Base-by-base conservation (phyloP, 2,797 vertebrate species). In the Argya squamiceps region DNA sequence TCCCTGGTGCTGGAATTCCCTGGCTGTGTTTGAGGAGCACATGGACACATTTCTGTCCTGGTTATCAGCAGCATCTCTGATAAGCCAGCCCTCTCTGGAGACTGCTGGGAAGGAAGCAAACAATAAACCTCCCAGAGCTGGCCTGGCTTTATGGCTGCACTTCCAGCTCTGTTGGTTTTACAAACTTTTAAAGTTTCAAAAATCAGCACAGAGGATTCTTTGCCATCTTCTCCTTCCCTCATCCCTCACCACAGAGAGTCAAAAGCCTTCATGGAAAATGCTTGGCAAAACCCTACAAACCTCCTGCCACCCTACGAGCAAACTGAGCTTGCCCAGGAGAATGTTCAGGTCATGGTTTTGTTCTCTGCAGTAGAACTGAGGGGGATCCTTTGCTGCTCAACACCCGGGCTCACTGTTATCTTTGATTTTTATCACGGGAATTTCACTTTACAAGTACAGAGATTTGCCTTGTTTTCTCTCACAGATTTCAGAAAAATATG, bases 401-500 rank as follows among this genome's bases (percentile, higher is more conserved):
- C 27, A 12, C 37, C 16, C 15, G 4, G 20, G 36, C 68, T 89
- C 3, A 0, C 24, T 27, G 67, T n/a, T 90, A 47, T 64, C 85
- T 74, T 24, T 80, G 50, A 10, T 15, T 84, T 93, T 83, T 69
- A 78, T 88, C 62, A 7, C 27, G 39, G 79, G 79, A 81, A 79
- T 94, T 95, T 78, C 50, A 59, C 36, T 95, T 91, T 93, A 89
- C 82, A 84, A 91, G 87, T 75, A 52, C 62, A 56, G 81, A 79
- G 69, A 58, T 34, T 71, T 89, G 62, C 49, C 34, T 5, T 90
- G 74, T 88, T 91, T 92, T 94, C 77, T 92, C 86, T 94, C 86
- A 39, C 98, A 99, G 99, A 99, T 99, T 98, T 99, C 99, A 96
- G 99, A 99, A 98, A 99, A 99, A 97, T 99, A 99, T 3, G 98